Evolutionary conservation across 1,140 invertebrate genomes (phyloP), one percentile per base, ranked within the genome.

Genomic region (Sycophaga agraensis): DNA sequence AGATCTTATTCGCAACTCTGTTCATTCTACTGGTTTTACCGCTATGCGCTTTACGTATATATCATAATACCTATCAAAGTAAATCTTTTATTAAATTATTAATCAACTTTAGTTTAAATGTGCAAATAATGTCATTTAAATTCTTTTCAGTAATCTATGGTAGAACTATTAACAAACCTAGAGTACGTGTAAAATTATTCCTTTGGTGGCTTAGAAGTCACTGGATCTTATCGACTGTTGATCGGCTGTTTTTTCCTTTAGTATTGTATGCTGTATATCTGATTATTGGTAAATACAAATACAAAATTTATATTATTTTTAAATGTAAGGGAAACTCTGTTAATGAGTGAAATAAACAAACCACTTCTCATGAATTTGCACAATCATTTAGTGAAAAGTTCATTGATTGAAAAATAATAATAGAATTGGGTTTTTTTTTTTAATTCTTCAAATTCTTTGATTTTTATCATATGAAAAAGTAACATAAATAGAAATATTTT

Each of bases 231-330:
- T 84, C 88, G 2, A 87, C 88, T 51, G 80, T 92, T 14, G 86
- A 93, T 73, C 80, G 84, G 59, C 69, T 93, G 26, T 92, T 89
- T 73, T 91, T 87, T 77, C 89, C 90, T 2, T 68, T 93, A 11
- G 78, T 92, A 31, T 63, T 90, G 0, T 91, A 90, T 68, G 84
- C 89, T 9, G 65, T 91, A 19, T 94, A 93, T 75, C 68, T 87
- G 34, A 77, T 80, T 48, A 35, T 87, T 43, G 87, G 86, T 87
- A 75, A 82, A 76, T 73, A n/a, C n/a, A n/a, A n/a, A n/a, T n/a
- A n/a, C n/a, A n/a, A n/a, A n/a, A n/a, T n/a, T n/a, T n/a, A n/a
- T n/a, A n/a, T n/a, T n/a, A n/a, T n/a, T n/a, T n/a, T n/a, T n/a
- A n/a, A n/a, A n/a, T n/a, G n/a, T n/a, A n/a, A n/a, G n/a, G n/a